Evolutionary conservation across 2,797 vertebrate genomes (phyloP), one percentile per base, ranked within the genome.

Genomic region (Acanthornis magna): DNA sequence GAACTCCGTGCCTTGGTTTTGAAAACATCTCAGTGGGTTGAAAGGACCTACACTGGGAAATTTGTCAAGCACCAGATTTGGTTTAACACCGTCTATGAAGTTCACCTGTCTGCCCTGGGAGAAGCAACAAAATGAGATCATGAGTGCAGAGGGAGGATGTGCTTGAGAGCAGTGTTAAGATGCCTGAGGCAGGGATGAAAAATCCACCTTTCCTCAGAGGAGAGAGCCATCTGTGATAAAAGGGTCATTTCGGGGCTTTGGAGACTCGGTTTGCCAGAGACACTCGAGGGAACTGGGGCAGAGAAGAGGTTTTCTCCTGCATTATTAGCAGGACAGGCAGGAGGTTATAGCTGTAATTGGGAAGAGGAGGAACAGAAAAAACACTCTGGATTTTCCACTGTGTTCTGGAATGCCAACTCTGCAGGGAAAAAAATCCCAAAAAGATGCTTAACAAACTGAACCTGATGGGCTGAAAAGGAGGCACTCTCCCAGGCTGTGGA

Each of bases 61-160:
- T 8, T n/a, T n/a, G 36, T 95, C 36, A 11, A 5, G 40, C 62
- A 36, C 19, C 23, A 23, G 20, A 10, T 79, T 9, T 15, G n/a
- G 6, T 77, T 11, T 80, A 30, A n/a, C 3, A 0, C 1, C 25
- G 25, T 19, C 53, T 36, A 5, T 45, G 2, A 68, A 65, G 17
- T 51, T 79, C 21, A 29, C 30, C 17, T 84, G 15, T 66, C 30
- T 82, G 45, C 43, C 30, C 18, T 76, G 4, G 42, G 42, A 85
- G 79, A 47, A 45, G 47, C 51, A 88, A 2, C 42, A 61, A 79
- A 78, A 47, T 22, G 34, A 75, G 61, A 25, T 32, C 12, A 23
- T 1, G 51, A 72, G 13, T 67, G 20, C 32, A 45, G 43, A 29
- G 38, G 11, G 58, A n/a, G 54, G 62, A 26, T 36, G 25, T 50